Conservation (phyloP, 1,140 invertebrate species). For the Macrobrachium rosenbergii region DNA sequence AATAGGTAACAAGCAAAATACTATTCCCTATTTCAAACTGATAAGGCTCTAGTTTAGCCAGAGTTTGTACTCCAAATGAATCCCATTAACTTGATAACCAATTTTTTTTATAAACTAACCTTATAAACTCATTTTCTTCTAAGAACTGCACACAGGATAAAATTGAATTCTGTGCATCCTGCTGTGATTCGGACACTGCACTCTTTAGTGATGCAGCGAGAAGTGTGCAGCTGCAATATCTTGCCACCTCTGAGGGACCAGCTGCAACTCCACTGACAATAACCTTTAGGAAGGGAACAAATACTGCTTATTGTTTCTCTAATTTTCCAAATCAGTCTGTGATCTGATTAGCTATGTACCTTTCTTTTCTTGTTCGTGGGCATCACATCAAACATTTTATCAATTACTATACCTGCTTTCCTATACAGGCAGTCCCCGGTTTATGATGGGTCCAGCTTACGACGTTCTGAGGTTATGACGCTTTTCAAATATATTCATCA, state of each 20-base stretch:
- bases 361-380: too few relatives aligned
- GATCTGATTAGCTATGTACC: too few relatives aligned
- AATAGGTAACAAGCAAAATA: too few relatives aligned
- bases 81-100: neutral
- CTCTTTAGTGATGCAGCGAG: conserved; percentile 69
- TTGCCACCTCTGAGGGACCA: conserved; percentile 79
- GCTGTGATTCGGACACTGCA: conserved; percentile 14
- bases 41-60: neutral
- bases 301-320: neutral
- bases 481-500: too few relatives aligned
- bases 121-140: conserved; percentile 75
- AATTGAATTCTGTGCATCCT: conserved; percentile 70
- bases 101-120: conserved; percentile 30
- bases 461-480: too few relatives aligned
- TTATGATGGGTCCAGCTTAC: too few relatives aligned
- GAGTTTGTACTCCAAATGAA: neutral
- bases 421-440: too few relatives aligned
- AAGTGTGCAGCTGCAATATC: conserved; percentile 88
- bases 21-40: too few relatives aligned
- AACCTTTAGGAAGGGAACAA: conserved; percentile 72
- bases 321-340: too few relatives aligned
- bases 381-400: too few relatives aligned
- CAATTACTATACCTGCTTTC: too few relatives aligned
- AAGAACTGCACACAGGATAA: conserved; percentile 75
- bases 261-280: conserved; percentile 89